Evolutionary conservation across 2,888 invertebrate species (phyloP), one percentile per base, ranked within the genome.

Genomic region (Pterobdella sp.): DNA sequence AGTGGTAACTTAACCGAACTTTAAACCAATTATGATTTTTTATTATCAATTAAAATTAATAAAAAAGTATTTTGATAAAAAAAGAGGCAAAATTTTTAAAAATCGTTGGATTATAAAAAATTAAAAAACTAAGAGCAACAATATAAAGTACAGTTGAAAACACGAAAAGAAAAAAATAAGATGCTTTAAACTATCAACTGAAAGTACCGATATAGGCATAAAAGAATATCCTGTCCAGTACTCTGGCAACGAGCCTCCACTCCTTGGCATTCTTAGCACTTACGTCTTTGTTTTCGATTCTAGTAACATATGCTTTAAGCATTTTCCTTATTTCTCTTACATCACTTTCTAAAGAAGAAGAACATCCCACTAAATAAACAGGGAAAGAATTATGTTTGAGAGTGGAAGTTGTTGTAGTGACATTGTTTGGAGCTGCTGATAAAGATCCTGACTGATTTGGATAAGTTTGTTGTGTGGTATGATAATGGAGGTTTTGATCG

Each of bases 251-350:
- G 1, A 77, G 75, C 3, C 78, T 73, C 78, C 78, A 78, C 65
- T 78, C 78, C 60, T 74, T 75, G 49, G 77, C 75, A 7, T 77
- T 69, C 42, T 75, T 77, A 36, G 75, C 76, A 52, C 74, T 75
- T 29, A 67, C 74, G 65, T 77, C 78, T 52, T 78, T 77, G 32
- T 75, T 76, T 31, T 77, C 73, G 26, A 79, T 75, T 65, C 80
- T 79, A 34, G 79, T 79, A 36, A 79, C 78, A 76, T 82, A 79
- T 29, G 74, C 75, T 64, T 79, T 77, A 68, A 82, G 74, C 60
- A 79, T 79, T 49, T 77, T 73, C 70, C 79, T 78, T 64, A 83
- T 82, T 69, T 82, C 82, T 67, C 78, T 79, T 29, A 83, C 80
- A 74, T 83, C 82, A 68, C 74, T 77, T 75, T 82, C 82, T 26